phyloP scores from a whole-genome alignment of 1,140 invertebrate species.

The Pogonus chalceus region DNA sequence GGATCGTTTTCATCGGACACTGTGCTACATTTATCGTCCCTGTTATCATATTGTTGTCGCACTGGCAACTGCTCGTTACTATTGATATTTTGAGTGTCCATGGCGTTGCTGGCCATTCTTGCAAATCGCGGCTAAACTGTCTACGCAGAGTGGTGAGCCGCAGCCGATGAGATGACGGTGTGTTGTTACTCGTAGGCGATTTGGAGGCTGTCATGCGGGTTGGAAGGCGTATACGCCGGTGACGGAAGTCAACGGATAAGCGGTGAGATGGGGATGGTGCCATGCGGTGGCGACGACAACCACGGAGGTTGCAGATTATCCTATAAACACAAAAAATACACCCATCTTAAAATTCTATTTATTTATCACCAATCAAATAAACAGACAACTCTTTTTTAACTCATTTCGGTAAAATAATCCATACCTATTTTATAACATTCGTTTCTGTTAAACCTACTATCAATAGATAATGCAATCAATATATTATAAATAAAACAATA shows the following conservation, averaged over 20 bases:
- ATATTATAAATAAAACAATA: too few species aligned
- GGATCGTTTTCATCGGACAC: neutral
- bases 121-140: slow-evolving; percentile 29
- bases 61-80: slow-evolving; percentile 8
- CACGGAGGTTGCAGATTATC: slow-evolving; percentile 18
- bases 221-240: slow-evolving; percentile 10
- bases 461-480: too few species aligned
- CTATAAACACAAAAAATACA: slow-evolving; percentile 22
- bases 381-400: too few species aligned
- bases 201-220: slow-evolving; percentile 26
- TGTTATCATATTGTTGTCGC: neutral
- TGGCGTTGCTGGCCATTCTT: slow-evolving; percentile 29
- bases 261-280: slow-evolving; percentile 18
- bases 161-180: slow-evolving; percentile 18
- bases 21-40: neutral
- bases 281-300: slow-evolving; percentile 24
- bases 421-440: too few species aligned
- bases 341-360: too few species aligned
- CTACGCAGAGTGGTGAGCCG: slow-evolving; percentile 22
- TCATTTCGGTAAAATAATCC: too few species aligned
- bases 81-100: slow-evolving; percentile 18
- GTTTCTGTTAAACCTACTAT: too few species aligned
- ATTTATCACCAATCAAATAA: too few species aligned
- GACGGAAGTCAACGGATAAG: slow-evolving; percentile 17
- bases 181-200: too few species aligned